A percentile compares a stretch with the other conserved stretches of the same genome.
phyloP scores from a whole-genome alignment of 2,797 vertebrate genomes.

The Eremophila alpestris region DNA sequence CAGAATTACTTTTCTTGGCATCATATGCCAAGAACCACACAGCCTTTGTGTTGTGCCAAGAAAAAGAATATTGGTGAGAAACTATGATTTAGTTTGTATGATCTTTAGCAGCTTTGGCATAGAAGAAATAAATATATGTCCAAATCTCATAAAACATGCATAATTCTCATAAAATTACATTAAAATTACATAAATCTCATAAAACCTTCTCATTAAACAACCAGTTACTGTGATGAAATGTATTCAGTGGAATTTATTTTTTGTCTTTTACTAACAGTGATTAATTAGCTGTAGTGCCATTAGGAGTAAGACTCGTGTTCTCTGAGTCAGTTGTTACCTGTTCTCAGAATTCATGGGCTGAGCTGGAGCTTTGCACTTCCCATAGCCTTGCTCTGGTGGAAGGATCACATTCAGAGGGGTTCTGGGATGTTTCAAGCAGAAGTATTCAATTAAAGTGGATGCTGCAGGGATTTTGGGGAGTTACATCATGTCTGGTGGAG shows the following conservation, averaged over 20 bases:
- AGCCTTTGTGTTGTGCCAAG: not conserved
- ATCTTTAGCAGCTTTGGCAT: not conserved
- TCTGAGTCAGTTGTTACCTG: constrained; percentile 5
- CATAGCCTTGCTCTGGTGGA: not conserved
- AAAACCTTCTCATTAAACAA: not conserved
- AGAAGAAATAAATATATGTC: not conserved
- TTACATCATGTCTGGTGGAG: not conserved
- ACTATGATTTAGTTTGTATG: not conserved
- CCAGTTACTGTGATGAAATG: not conserved
- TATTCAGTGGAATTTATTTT: constrained; percentile 29
- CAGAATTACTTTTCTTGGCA: not conserved
- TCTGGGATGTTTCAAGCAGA: not conserved
- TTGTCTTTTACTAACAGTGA: constrained; percentile 7
- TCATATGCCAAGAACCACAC: not conserved
- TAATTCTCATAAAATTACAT: not conserved
- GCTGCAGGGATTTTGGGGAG: not conserved
- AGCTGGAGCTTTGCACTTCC: not conserved
- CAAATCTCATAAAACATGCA: not conserved
- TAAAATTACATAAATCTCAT: not conserved
- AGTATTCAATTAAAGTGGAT: not conserved
- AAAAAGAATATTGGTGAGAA: not conserved
- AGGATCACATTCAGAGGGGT: not conserved
- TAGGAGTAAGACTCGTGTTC: constrained; percentile 26
- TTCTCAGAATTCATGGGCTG: not conserved
- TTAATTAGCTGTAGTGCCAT: not conserved